Evolutionary conservation across 2,888 invertebrate genomes (phyloP), one percentile per base, ranked within the genome.

Genomic region (Tortricodes alternella): DNA sequence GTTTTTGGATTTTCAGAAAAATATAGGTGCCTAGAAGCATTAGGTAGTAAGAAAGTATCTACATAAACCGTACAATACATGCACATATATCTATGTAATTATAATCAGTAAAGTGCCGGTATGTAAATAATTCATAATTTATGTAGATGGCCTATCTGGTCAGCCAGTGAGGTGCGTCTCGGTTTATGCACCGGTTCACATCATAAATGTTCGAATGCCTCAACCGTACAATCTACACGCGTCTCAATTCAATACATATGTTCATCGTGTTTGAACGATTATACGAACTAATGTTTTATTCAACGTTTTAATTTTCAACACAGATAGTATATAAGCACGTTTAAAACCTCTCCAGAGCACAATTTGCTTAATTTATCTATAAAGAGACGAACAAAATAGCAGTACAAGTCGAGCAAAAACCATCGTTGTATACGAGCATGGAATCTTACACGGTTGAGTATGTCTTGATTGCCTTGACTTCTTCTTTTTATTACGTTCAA

Each of bases 111-210:
- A 18, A 32, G 24, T 55, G 41, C 35, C 21, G 39, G 48, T 38
- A 53, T 38, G 37, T 44, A 56, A 56, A 49, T 37, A 37, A 37
- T 38, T 29, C 2, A 16, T 50, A 49, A 55, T 55, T 50, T 50
- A 56, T 55, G 55, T 55, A 49, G 48, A 55, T 55, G 55, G 27
- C 24, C 18, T 56, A 49, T 44, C 56, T 48, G 21, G 24, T 27
- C 56, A 35, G 46, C 66, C 67, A 68, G 64, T 68, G 53, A 56
- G 46, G 48, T 50, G 53, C 55, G 67, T 65, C 64, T 57, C 61
- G 60, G 62, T 68, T 63, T 57, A 65, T 58, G 67, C 66, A 52
- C 58, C 46, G 34, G 9, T 53, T 62, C 60, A 53, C 57, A 61
- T 53, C 53, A 55, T 58, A 51, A 60, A 59, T 62, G 61, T 41